A percentile compares a stretch with the other conserved stretches of the same genome.
phyloP scores from a whole-genome alignment of 2,888 invertebrate species.

The Alviniconcha strummeri region DNA sequence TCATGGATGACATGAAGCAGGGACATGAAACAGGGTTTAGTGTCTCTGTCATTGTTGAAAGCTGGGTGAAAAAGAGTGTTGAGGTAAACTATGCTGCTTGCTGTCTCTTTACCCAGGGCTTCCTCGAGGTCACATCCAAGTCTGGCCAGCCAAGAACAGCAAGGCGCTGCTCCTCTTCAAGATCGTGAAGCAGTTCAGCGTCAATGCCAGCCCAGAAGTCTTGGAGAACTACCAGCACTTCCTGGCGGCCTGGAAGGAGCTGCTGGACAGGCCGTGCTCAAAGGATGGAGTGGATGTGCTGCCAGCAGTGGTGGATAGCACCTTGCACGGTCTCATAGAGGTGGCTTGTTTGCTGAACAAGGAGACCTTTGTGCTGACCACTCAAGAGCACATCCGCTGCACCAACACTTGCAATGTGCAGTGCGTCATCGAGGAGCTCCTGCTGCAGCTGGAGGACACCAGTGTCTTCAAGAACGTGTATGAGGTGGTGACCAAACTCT shows the following conservation, averaged over 20 bases:
- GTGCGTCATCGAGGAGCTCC: conserved; percentile 41
- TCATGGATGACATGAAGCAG: too few species aligned
- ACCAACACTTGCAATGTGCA: conserved; percentile 38
- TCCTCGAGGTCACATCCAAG: conserved; percentile 46
- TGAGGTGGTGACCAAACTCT: conserved; percentile 18
- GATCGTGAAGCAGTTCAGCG: conserved; percentile 39
- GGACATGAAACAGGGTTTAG: too few species aligned
- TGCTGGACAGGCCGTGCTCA: neutral
- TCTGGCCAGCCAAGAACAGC: conserved; percentile 29
- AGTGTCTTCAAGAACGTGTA: conserved; percentile 37
- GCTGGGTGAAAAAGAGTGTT: too few species aligned
- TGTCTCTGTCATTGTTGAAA: too few species aligned
- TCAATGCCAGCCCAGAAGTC: conserved; percentile 35
- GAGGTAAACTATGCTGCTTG: too few species aligned
- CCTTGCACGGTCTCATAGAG: neutral
- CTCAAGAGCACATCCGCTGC: conserved; percentile 47
- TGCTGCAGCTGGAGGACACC: conserved; percentile 45
- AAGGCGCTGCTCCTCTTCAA: conserved; percentile 38
- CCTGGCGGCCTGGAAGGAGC: conserved; percentile 34
- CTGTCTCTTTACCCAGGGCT: conserved; percentile 36
- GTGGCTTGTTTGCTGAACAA: conserved; percentile 15
- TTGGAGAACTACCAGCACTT: conserved; percentile 29
- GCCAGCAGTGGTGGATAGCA: neutral
- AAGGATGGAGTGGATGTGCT: neutral
- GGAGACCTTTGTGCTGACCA: conserved; percentile 40